Base-by-base conservation (phyloP, 64 coral and sea anemone species). In the Orbicella faveolata region DNA sequence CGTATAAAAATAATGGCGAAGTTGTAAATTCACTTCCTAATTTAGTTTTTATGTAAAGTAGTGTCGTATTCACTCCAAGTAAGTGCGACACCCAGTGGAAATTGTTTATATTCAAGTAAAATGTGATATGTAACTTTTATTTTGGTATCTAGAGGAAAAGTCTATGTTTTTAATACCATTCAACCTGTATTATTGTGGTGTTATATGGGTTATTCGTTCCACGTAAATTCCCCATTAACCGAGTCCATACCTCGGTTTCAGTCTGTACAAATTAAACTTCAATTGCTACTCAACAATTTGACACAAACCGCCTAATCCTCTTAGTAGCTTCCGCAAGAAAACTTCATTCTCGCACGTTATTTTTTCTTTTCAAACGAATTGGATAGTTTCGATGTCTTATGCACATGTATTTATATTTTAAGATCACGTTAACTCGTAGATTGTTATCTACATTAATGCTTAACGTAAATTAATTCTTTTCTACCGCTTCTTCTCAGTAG, bases 401-500 rank as follows among this genome's bases (percentile, higher is more conserved):
- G 23, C 21, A 52, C 36, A n/a, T 52, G n/a, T 52, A 52, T 78
- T 20, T 78, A 52, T 34, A 51, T 48, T 78, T 21, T 55, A 37
- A 52, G 52, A 61, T 34, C 2, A 61, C 6, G 0, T 61, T 59
- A 7, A 59, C 17, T 78, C 67, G 67, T 52, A 36, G 9, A 36
- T 74, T 74, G 72, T 74, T 85, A 84, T 84, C 19, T 84, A 84
- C 81, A 84, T 15, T 51, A 63, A 52, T 44, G 41, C 25, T 84
- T 9, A 69, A 84, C 23, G 36, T 1, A 84, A 67, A 52, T 39
- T 72, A 73, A 72, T 48, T 73, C 18, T 37, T 19, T 72, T 72
- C 82, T 85, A 85, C 63, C 96, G 92, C 83, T 98, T 98, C 83
- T 98, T 98, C 73, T 98, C 96, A 19, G 96, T 95, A 0, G 96